Evolutionary conservation across 2,797 vertebrate genomes (phyloP).

Genomic region (Phoebastria nigripes): DNA sequence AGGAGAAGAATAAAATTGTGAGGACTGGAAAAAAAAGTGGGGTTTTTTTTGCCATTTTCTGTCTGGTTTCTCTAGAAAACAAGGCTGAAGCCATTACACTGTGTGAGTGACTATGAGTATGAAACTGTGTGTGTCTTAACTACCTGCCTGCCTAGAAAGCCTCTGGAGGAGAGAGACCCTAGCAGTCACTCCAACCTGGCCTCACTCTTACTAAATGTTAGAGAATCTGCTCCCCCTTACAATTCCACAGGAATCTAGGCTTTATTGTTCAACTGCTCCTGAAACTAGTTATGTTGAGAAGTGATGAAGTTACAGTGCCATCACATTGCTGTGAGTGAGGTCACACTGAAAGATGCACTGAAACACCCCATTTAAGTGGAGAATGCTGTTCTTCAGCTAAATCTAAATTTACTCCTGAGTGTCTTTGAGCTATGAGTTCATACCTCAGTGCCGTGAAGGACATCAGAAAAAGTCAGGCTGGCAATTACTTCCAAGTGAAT

Average conservation of each 20-base stretch:
- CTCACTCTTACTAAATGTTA: background rate
- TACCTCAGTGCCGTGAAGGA: background rate
- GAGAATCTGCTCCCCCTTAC: background rate
- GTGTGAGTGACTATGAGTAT: background rate
- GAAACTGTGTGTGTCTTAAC: background rate
- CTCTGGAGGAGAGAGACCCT: background rate
- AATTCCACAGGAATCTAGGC: background rate
- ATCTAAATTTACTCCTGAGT: background rate
- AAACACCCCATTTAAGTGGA: background rate
- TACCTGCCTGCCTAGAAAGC: background rate
- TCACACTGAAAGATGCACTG: background rate
- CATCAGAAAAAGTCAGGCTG: background rate
- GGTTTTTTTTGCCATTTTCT: background rate
- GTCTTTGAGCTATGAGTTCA: background rate
- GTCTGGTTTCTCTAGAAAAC: background rate
- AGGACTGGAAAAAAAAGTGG: background rate
- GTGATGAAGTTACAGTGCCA: background rate
- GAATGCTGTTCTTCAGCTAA: background rate
- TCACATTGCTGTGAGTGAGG: background rate
- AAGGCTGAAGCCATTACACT: background rate
- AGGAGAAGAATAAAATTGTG: background rate
- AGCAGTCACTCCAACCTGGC: background rate
- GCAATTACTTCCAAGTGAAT: slow-evolving; percentile 20
- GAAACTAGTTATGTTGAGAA: background rate
- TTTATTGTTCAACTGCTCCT: background rate